These are phyloP conservation scores for Caligus rogercresseyi DNA, from an alignment of 1,140 invertebrate genomes.

Conservation along the genomic window DNA sequence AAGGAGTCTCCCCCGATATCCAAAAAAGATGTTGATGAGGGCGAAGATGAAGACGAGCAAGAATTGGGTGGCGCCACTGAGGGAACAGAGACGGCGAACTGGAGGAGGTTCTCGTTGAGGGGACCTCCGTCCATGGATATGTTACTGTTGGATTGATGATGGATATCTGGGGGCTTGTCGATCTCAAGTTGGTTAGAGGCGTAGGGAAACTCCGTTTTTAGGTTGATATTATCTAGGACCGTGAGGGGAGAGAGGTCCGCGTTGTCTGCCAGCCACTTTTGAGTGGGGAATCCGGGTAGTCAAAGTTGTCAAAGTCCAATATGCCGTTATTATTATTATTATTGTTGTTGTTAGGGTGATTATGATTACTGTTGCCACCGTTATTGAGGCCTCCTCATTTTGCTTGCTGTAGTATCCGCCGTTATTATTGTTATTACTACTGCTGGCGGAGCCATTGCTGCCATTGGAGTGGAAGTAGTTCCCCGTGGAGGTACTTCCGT, in stretches of 20 bases:
- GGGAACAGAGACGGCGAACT: conserved; percentile 18
- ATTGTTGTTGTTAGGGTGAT: background rate
- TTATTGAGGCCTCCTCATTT: too few species aligned
- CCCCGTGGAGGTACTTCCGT: background rate
- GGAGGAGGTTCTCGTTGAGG: conserved; percentile 7
- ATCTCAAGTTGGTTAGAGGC: background rate
- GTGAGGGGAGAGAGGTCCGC: conserved; percentile 13
- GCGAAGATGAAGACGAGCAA: background rate
- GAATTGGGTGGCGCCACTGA: background rate
- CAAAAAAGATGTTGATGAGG: conserved; percentile 9
- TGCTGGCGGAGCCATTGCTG: background rate
- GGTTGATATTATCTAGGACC: conserved; percentile 19
- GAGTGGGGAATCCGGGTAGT: conserved; percentile 16
- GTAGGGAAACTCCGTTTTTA: conserved; percentile 19
- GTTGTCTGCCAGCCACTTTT: conserved; percentile 19
- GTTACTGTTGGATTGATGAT: background rate
- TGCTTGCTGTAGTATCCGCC: background rate
- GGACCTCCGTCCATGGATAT: background rate
- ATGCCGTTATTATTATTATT: conserved; percentile 6
- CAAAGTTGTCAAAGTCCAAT: conserved; percentile 18
- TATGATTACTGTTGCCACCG: background rate
- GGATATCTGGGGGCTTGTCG: conserved; percentile 14
- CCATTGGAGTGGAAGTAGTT: background rate
- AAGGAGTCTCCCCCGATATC: conserved; percentile 17
- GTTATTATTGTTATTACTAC: background rate